Percentiles rank a stretch among this genome's conserved stretches.
These are phyloP conservation scores for Columba livia DNA, from an alignment of 2,113 vertebrate species.

Conservation along the genomic window DNA sequence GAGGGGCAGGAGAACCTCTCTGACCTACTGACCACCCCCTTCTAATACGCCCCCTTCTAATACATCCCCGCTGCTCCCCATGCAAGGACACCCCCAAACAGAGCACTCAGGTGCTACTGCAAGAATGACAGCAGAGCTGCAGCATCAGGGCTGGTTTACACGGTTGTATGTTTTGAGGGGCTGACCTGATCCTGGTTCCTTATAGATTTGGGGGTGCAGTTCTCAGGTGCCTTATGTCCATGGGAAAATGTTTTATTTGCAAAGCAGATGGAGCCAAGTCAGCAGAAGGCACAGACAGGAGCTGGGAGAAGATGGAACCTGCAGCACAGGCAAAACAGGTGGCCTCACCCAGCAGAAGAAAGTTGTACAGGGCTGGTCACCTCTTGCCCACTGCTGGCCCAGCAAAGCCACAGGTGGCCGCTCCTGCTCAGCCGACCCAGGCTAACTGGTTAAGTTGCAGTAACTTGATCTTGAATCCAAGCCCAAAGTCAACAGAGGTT, in stretches of 20 bases:
- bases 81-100: too few species aligned
- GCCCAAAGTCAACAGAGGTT: background rate
- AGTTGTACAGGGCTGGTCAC: background rate
- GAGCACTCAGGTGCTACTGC: background rate
- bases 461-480: background rate
- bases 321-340: rapidly evolving
- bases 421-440: background rate
- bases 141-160: rapidly evolving
- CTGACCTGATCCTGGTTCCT: background rate
- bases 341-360: background rate
- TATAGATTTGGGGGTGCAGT: background rate
- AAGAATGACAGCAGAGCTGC: background rate
- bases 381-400: background rate
- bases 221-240: rapidly evolving
- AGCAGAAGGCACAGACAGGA: background rate
- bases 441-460: background rate
- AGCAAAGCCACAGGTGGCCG: background rate
- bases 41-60: too few species aligned
- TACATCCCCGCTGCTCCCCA: background rate
- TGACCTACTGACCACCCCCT: too few species aligned
- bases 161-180: rapidly evolving
- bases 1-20: too few species aligned
- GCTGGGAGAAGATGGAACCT: background rate
- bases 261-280: background rate
- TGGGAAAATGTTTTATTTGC: background rate